These are phyloP conservation scores for Arremon brunneinucha DNA, from an alignment of 2,797 vertebrate genomes.

Conservation along the genomic window DNA sequence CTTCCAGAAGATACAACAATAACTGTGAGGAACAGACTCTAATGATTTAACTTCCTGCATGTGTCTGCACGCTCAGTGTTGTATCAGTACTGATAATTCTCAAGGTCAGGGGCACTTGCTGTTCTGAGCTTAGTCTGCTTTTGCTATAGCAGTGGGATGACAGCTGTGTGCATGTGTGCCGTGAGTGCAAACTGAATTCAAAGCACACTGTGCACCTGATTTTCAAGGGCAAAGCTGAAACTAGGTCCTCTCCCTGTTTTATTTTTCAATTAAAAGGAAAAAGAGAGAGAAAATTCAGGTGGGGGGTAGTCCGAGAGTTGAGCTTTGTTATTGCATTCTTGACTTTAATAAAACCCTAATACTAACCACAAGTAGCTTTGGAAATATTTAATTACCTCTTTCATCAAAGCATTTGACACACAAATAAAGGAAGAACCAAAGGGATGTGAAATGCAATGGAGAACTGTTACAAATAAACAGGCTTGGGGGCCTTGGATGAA, in stretches of 20 bases:
- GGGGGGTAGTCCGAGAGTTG: neutral
- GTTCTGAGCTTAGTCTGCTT: slow-evolving; percentile 31
- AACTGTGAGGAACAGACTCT: neutral
- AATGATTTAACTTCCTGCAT: neutral
- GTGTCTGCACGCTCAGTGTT: neutral
- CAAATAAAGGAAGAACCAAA: neutral
- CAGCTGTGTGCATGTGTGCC: neutral
- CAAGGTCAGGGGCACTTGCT: slow-evolving; percentile 28
- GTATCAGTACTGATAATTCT: slow-evolving; percentile 21
- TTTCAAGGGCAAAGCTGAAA: slow-evolving; percentile 53
- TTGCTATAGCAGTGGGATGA: neutral
- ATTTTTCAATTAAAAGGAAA: neutral
- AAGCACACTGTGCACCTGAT: neutral
- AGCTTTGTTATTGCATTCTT: neutral
- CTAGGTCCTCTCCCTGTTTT: neutral
- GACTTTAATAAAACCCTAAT: neutral
- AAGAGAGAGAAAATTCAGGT: rapidly evolving
- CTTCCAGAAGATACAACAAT: neutral
- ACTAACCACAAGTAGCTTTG: neutral
- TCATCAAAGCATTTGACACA: neutral
- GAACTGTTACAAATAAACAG: neutral
- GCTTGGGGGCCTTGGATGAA: neutral
- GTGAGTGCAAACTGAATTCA: neutral
- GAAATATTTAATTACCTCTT: neutral
- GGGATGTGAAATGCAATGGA: neutral